Base-by-base conservation (phyloP, 2,797 vertebrate species). In the Artibeus jamaicensis region DNA sequence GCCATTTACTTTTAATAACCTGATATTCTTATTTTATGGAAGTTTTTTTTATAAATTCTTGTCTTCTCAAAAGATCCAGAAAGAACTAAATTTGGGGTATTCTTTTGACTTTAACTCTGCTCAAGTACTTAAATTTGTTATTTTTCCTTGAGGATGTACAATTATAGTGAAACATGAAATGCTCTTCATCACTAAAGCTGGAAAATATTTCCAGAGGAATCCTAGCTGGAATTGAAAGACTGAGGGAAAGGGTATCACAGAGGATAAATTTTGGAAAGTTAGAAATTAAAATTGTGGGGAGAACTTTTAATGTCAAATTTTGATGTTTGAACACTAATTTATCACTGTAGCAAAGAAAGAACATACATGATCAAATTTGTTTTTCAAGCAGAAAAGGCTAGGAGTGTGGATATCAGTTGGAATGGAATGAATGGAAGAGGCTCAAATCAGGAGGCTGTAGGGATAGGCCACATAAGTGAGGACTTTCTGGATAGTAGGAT, bases 361-460 rank as follows among this genome's bases (percentile, higher is more conserved):
- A n/a, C n/a, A n/a, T n/a, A 55, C 50, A 57, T 79, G 34, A 48
- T 74, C 14, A 92, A 9, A 71, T 83, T 94, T 48, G 22, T 37
- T 93, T 91, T 82, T 78, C 37, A 83, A 76, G 57, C 86, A 83
- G 22, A 78, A 95, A 92, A 88, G 39, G 14, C 11, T 14, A 67
- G 67, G 62, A 74, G 24, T 46, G n/a, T 71, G n/a, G 32, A 89
- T 22, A 86, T 53, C 18, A 26, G 15, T 18, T 93, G 29, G 39
- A 74, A 89, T 62, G 9, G 34, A 79, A 97, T n/a, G 24, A 71
- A 95, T 50, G 22, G 14, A 84, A 96, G 9, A 92, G 50, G 10
- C n/a, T 32, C 39, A 21, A 3, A 46, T 92, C n/a, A 50, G 32
- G 26, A 93, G 18, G 57, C 16, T 59, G 57, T 39, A 59, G 29